Evolutionary conservation across 2,113 vertebrate genomes (phyloP).

Genomic region (Eurypyga helias): DNA sequence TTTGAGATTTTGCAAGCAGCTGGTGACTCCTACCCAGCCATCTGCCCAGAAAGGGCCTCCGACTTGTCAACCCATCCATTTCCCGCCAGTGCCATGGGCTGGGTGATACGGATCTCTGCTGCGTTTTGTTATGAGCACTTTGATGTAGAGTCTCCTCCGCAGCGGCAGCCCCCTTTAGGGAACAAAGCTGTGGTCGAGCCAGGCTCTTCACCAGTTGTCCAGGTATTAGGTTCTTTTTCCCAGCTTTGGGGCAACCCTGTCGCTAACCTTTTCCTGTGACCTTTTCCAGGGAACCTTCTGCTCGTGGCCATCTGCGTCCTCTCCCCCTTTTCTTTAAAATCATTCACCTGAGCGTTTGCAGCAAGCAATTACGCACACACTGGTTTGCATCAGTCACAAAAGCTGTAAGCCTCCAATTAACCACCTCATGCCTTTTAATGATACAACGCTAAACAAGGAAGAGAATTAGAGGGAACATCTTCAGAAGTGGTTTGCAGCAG

Average conservation of each 20-base stretch:
- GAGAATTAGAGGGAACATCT: constrained; percentile 38
- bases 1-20: constrained; percentile 72
- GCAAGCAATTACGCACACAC: not conserved
- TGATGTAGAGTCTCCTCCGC: constrained; percentile 43
- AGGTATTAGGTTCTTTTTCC: constrained; percentile 79
- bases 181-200: constrained; percentile 51
- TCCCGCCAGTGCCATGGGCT: constrained; percentile 67
- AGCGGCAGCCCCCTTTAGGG: constrained; percentile 40
- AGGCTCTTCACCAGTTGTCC: constrained; percentile 77
- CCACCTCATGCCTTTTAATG: constrained; percentile 64
- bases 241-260: constrained; percentile 38
- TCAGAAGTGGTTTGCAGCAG: constrained; percentile 64
- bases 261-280: constrained; percentile 69
- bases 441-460: constrained; percentile 38
- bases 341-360: constrained; percentile 26
- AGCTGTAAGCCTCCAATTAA: constrained; percentile 66
- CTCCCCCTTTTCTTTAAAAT: not conserved
- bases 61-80: constrained; percentile 72
- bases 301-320: constrained; percentile 17
- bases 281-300: constrained; percentile 71
- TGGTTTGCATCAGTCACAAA: constrained; percentile 54
- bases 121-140: constrained; percentile 56
- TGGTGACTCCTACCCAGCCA: constrained; percentile 70
- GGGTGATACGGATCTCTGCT: constrained; percentile 59
- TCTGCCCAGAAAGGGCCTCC: constrained; percentile 74